Evolutionary conservation across 2,888 invertebrate species (phyloP).

Genomic region (Philopedon plagiatum): DNA sequence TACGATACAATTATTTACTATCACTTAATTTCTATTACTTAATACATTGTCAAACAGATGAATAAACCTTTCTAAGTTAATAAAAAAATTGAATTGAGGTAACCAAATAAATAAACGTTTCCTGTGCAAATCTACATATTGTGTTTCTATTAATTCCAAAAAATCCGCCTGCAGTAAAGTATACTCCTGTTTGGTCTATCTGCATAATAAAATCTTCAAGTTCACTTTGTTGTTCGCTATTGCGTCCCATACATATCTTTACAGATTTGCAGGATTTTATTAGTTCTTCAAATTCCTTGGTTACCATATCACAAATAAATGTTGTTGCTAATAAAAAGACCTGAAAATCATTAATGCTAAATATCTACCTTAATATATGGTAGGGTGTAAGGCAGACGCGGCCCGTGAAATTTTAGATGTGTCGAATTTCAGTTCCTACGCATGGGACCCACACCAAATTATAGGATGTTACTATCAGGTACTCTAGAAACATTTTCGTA

Average conservation of each 20-base stretch:
- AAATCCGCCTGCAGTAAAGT: background rate
- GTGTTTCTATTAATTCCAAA: background rate
- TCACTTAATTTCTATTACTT: too few relatives aligned
- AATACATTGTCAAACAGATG: too few relatives aligned
- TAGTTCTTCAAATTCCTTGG: background rate
- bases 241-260: background rate
- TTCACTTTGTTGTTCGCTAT: background rate
- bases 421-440: too few relatives aligned
- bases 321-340: background rate
- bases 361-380: too few relatives aligned
- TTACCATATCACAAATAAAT: background rate
- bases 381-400: too few relatives aligned
- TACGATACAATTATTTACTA: too few relatives aligned
- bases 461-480: too few relatives aligned
- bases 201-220: constrained; percentile 1
- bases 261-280: background rate
- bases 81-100: background rate
- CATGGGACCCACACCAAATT: too few relatives aligned
- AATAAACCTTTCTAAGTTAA: too few relatives aligned
- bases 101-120: background rate
- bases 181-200: background rate
- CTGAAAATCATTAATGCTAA: background rate
- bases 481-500: too few relatives aligned
- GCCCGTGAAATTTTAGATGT: too few relatives aligned
- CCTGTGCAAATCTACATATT: background rate